Evolutionary conservation across 1,140 invertebrate species (phyloP).

Genomic region (Elysia chlorotica): DNA sequence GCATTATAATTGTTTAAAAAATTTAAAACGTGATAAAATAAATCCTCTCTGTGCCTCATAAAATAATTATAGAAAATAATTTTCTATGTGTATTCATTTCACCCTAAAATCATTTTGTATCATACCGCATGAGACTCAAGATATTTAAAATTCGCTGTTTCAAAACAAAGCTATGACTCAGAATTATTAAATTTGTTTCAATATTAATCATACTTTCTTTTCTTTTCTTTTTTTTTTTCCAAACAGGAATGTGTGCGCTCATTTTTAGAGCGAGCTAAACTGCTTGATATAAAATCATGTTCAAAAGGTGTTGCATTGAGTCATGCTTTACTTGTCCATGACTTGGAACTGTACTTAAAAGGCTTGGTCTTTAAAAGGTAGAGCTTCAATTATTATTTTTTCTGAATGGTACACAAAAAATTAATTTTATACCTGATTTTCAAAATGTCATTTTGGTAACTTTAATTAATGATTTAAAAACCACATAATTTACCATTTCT

Average conservation of each 20-base stretch:
- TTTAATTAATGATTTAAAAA: too few species aligned
- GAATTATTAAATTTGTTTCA: neutral
- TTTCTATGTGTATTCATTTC: neutral
- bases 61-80: neutral
- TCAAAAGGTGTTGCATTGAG: slow-evolving; percentile 15
- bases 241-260: slow-evolving; percentile 10
- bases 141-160: neutral
- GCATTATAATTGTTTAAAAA: too few species aligned
- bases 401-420: too few species aligned
- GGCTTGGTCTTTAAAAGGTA: slow-evolving; percentile 33
- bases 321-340: slow-evolving; percentile 25
- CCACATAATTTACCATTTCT: too few species aligned
- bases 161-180: neutral
- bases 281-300: slow-evolving; percentile 15
- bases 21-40: neutral
- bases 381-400: neutral
- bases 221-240: too few species aligned
- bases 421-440: too few species aligned
- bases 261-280: slow-evolving; percentile 30
- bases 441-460: too few species aligned
- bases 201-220: neutral
- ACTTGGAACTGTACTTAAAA: slow-evolving; percentile 25
- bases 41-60: neutral
- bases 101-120: neutral
- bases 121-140: neutral